Evolutionary conservation across 2,113 vertebrate species (phyloP).

Genomic region (Odocoileus virginianus): DNA sequence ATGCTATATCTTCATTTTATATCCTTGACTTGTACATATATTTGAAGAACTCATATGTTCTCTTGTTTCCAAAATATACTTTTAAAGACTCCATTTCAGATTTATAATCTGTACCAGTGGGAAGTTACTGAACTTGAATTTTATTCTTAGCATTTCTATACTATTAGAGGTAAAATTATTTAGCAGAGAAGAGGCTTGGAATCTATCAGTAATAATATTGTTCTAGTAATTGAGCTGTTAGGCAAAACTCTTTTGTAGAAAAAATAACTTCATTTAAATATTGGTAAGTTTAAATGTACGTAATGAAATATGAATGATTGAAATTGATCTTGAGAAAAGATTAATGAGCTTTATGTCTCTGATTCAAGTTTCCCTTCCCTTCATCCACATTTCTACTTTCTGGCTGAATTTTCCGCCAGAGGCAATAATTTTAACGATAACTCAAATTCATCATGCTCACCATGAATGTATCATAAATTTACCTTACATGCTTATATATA

Average conservation of each 20-base stretch:
- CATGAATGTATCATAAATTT: too few relatives aligned
- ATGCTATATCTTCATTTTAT: background rate
- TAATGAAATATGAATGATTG: background rate
- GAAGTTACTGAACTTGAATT: background rate
- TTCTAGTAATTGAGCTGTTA: background rate
- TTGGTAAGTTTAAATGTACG: background rate
- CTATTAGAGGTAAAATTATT: background rate
- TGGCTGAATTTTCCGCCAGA: background rate
- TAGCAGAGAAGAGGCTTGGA: background rate
- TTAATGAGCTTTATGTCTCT: background rate
- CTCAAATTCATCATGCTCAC: background rate
- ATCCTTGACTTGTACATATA: background rate
- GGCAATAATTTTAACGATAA: background rate
- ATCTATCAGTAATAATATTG: background rate
- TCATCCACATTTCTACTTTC: background rate
- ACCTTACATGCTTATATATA: background rate
- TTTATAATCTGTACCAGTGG: background rate
- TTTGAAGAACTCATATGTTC: background rate
- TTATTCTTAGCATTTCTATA: background rate
- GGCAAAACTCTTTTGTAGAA: background rate
- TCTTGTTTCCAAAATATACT: background rate
- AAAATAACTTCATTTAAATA: background rate
- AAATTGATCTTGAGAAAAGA: background rate
- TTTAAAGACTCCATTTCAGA: conserved; percentile 23
- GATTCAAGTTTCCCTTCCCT: background rate